Percentiles rank a stretch among this genome's conserved stretches.
These are phyloP conservation scores for Emydura subglobosa DNA, from an alignment of 2,113 vertebrate genomes.

Conservation along the genomic window DNA sequence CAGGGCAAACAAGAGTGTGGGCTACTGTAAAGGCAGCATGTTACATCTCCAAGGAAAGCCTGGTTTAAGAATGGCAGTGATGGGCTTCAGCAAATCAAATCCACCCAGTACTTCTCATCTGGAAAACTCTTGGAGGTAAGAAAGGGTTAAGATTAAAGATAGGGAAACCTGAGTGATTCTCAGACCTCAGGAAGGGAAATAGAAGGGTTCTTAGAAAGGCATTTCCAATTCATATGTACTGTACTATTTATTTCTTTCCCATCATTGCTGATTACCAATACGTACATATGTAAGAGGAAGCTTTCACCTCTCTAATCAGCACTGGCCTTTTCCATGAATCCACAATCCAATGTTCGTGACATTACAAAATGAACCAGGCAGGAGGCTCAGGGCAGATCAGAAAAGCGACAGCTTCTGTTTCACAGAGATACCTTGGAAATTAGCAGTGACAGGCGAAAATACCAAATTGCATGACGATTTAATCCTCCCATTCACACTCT, in stretches of 20 bases:
- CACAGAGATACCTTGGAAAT: slow-evolving; percentile 37
- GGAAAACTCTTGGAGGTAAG: neutral
- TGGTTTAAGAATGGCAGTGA: neutral
- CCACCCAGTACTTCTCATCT: neutral
- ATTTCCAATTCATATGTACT: slow-evolving; percentile 43
- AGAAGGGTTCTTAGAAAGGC: slow-evolving; percentile 39
- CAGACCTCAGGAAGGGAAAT: slow-evolving; percentile 26
- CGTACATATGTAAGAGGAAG: slow-evolving; percentile 28
- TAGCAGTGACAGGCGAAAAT: slow-evolving; percentile 1
- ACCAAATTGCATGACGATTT: slow-evolving; percentile 1
- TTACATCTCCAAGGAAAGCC: neutral
- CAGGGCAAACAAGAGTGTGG: neutral
- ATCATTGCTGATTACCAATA: slow-evolving; percentile 54
- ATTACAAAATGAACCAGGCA: slow-evolving; percentile 57
- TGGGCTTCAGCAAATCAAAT: neutral
- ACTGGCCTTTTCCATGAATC: slow-evolving; percentile 19
- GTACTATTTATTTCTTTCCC: slow-evolving; percentile 51
- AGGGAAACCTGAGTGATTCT: neutral
- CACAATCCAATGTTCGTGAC: slow-evolving; percentile 42
- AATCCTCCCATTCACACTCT: neutral
- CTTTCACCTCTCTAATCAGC: slow-evolving; percentile 51
- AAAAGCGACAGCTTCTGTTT: slow-evolving; percentile 56
- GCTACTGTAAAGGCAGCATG: neutral
- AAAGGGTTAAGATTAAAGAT: neutral
- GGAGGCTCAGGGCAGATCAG: slow-evolving; percentile 51